phyloP scores from a whole-genome alignment of 1,140 invertebrate genomes.

The Dendroctonus valens region DNA sequence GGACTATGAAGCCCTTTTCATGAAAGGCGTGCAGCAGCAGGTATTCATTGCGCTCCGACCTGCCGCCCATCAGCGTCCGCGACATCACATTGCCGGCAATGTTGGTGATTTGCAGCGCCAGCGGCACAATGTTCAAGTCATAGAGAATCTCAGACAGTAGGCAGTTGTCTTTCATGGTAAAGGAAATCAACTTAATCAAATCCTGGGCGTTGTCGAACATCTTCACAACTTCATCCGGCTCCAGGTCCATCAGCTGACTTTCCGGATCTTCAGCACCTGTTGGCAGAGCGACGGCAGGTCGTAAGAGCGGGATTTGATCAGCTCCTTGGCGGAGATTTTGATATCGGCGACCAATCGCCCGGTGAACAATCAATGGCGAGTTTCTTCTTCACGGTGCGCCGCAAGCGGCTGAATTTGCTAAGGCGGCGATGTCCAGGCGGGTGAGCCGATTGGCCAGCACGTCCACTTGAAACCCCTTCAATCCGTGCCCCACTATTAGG shows the following conservation, averaged over 20 bases:
- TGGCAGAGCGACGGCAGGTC: conserved; percentile 83
- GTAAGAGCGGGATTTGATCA: conserved; percentile 87
- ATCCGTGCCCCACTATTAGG: conserved; percentile 89
- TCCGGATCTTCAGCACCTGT: conserved; percentile 70
- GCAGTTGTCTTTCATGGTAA: conserved; percentile 81
- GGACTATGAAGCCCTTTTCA: conserved; percentile 92
- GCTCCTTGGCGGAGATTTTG: conserved; percentile 89
- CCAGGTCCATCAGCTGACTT: conserved; percentile 66
- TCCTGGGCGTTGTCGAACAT: conserved; percentile 67
- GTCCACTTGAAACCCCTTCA: conserved; percentile 84
- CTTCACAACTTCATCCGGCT: conserved; percentile 66
- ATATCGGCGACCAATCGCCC: conserved; percentile 93
- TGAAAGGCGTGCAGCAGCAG: conserved; percentile 93
- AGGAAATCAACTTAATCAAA: conserved; percentile 72
- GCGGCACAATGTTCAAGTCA: conserved; percentile 88
- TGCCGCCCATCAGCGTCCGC: conserved; percentile 86
- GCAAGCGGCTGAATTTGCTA: conserved; percentile 87
- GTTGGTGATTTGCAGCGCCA: conserved; percentile 94
- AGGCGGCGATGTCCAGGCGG: conserved; percentile 75
- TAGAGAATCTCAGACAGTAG: conserved; percentile 80
- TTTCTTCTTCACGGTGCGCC: conserved; percentile 61
- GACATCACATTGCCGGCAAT: conserved; percentile 93
- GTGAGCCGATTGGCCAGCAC: conserved; percentile 81
- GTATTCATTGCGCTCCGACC: conserved; percentile 95
- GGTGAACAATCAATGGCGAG: conserved; percentile 59